Evolutionary conservation across 1,140 invertebrate species (phyloP).

Genomic region (Lerema accius): DNA sequence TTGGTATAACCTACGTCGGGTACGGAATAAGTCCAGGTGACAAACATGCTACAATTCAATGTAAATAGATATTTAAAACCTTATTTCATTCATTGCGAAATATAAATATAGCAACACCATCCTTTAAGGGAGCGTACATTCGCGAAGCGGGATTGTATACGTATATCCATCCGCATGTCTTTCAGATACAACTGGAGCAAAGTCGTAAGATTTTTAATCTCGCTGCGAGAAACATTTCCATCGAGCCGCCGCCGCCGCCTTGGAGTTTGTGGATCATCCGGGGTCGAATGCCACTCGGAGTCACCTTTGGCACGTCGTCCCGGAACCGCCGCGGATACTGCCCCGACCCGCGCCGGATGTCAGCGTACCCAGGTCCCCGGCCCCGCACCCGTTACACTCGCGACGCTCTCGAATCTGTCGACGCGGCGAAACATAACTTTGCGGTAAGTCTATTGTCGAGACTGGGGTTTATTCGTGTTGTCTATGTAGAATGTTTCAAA

Average conservation of each 20-base stretch:
- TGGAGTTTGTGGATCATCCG: background rate
- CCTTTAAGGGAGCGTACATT: too few relatives aligned
- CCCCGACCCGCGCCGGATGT: background rate
- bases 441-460: background rate
- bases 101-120: too few relatives aligned
- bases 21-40: too few relatives aligned
- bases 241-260: background rate
- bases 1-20: too few relatives aligned
- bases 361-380: too few relatives aligned
- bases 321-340: background rate
- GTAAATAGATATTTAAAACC: too few relatives aligned
- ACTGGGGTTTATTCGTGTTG: background rate
- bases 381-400: background rate
- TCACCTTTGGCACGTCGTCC: background rate
- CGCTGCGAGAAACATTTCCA: background rate
- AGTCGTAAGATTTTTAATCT: background rate
- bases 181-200: background rate
- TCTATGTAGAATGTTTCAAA: background rate
- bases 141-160: background rate
- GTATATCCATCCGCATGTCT: background rate
- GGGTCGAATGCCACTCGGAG: background rate
- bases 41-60: too few relatives aligned
- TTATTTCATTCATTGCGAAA: too few relatives aligned
- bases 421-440: background rate
- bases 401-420: background rate